A percentile compares a stretch with the other conserved stretches of the same genome.
These are phyloP conservation scores for Maniola jurtina DNA, from an alignment of 1,140 invertebrate species.

Conservation along the genomic window DNA sequence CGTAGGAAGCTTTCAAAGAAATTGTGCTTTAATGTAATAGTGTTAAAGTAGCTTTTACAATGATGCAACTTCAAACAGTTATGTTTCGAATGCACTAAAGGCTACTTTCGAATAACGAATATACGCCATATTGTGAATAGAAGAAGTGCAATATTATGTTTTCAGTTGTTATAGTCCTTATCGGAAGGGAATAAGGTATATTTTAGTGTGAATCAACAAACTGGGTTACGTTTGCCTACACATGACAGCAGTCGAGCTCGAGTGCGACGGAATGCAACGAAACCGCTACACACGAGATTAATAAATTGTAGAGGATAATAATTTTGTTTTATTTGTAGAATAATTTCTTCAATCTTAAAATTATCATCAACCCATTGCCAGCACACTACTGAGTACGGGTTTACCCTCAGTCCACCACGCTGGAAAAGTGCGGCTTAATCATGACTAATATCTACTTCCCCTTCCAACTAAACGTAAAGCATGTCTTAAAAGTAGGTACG, in stretches of 20 bases:
- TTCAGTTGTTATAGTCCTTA: constrained; percentile 26
- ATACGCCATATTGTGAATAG: constrained; percentile 17
- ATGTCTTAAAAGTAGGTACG: too few relatives aligned
- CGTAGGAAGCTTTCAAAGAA: constrained; percentile 1
- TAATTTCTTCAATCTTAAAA: too few relatives aligned
- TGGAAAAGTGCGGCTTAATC: too few relatives aligned
- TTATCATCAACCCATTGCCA: too few relatives aligned
- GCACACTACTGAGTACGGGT: too few relatives aligned
- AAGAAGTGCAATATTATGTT: constrained; percentile 10
- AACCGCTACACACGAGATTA: constrained; percentile 40
- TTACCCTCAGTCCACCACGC: too few relatives aligned
- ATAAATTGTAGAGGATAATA: neutral
- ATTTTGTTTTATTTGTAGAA: neutral
- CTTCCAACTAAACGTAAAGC: too few relatives aligned
- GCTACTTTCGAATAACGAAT: constrained; percentile 32
- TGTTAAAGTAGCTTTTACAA: constrained; percentile 3
- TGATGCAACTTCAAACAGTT: constrained; percentile 15
- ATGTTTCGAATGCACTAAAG: constrained; percentile 24
- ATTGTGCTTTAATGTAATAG: neutral
- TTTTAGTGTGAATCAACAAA: constrained; percentile 20
- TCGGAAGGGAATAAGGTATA: constrained; percentile 20
- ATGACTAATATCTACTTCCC: too few relatives aligned
- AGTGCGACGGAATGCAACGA: constrained; percentile 63
- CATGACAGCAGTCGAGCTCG: constrained; percentile 54
- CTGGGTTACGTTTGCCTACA: constrained; percentile 30